Evolutionary conservation across 2,888 invertebrate species (phyloP).

Genomic region (Zootermopsis nevadensis): DNA sequence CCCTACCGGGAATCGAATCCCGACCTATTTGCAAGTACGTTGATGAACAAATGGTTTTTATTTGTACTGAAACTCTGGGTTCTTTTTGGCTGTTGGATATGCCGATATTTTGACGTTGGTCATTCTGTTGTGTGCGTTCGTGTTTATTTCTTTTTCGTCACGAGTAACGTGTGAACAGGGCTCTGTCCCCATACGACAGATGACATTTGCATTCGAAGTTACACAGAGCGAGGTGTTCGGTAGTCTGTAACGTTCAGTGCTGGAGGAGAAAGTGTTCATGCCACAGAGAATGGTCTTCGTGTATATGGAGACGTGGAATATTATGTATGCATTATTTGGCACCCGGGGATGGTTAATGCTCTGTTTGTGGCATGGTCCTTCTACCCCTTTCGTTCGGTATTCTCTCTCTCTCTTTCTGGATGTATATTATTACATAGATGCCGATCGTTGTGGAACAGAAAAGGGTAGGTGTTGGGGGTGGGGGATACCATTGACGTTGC

Average conservation of each 20-base stretch:
- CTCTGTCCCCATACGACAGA: conserved; percentile 1
- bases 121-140: too few relatives aligned
- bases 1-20: too few relatives aligned
- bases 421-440: conserved; percentile 29
- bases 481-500: conserved; percentile 17
- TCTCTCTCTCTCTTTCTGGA: conserved; percentile 12
- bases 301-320: conserved; percentile 29
- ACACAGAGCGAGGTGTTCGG: conserved; percentile 17
- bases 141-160: not conserved
- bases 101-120: too few relatives aligned
- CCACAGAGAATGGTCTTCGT: conserved; percentile 9
- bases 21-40: too few relatives aligned
- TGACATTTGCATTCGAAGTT: conserved; percentile 30
- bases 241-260: conserved; percentile 21
- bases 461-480: conserved; percentile 1
- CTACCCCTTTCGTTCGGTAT: conserved; percentile 5
- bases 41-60: too few relatives aligned
- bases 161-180: conserved; percentile 14
- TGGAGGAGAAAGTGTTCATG: conserved; percentile 1
- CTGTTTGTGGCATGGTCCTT: conserved; percentile 29
- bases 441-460: conserved; percentile 25
- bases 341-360: conserved; percentile 34
- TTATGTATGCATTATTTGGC: conserved; percentile 46
- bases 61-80: too few relatives aligned
- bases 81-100: too few relatives aligned